These are phyloP conservation scores for Pseudorectes ferrugineus DNA, from an alignment of 2,113 vertebrate genomes.

Conservation along the genomic window DNA sequence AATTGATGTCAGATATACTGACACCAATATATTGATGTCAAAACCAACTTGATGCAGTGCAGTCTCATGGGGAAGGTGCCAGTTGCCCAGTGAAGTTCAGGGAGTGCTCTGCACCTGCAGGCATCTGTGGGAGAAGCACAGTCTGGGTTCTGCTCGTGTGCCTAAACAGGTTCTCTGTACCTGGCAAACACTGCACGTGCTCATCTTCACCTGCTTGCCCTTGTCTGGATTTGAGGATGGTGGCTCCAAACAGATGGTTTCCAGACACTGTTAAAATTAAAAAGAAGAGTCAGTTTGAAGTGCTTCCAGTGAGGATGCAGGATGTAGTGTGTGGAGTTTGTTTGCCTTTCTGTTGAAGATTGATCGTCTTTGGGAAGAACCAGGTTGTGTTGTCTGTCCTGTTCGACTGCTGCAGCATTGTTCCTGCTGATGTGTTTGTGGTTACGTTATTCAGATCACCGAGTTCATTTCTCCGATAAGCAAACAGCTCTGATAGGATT, in stretches of 20 bases:
- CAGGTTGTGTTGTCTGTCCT: background rate
- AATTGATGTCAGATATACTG: background rate
- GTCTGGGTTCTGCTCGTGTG: background rate
- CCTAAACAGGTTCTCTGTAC: background rate
- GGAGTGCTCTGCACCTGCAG: background rate
- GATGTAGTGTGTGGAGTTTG: background rate
- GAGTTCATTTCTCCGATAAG: background rate
- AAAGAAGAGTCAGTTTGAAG: background rate
- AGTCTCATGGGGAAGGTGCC: background rate
- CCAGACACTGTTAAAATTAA: background rate
- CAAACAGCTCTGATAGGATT: background rate
- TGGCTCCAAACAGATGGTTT: background rate
- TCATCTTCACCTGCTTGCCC: background rate
- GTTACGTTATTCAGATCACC: background rate
- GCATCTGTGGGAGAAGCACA: background rate
- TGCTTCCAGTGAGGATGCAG: background rate
- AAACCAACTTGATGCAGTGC: background rate
- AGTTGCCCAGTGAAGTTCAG: background rate
- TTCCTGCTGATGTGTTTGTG: background rate
- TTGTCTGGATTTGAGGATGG: background rate
- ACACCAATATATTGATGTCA: background rate
- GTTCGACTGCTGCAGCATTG: background rate
- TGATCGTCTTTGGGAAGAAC: background rate
- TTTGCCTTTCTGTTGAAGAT: background rate
- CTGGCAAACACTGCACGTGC: background rate